phyloP scores from a whole-genome alignment of 1,140 invertebrate species.

The Bombus terrestris region DNA sequence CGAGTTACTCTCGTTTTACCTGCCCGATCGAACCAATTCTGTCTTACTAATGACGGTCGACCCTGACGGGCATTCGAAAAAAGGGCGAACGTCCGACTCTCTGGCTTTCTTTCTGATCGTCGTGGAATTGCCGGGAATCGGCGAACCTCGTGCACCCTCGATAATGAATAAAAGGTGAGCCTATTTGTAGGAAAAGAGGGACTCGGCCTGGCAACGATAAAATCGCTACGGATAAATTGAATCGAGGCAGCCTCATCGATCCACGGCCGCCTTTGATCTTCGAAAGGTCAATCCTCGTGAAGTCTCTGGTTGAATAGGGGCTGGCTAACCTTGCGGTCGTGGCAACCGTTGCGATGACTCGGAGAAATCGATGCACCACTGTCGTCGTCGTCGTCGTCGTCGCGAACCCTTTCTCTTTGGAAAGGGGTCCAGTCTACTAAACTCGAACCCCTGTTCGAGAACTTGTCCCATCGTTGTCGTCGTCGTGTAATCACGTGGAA shows the following conservation, averaged over 20 bases:
- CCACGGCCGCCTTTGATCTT: conserved; percentile 74
- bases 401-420: conserved; percentile 37
- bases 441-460: conserved; percentile 11
- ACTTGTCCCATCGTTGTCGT: conserved; percentile 15
- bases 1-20: conserved; percentile 12
- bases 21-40: conserved; percentile 27
- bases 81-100: not conserved
- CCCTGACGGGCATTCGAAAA: not conserved
- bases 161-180: conserved; percentile 66
- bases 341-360: conserved; percentile 59
- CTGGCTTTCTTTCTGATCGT: conserved; percentile 26
- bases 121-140: conserved; percentile 43
- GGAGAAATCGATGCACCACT: conserved; percentile 60
- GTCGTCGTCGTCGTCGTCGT: not conserved
- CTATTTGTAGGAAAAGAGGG: conserved; percentile 58
- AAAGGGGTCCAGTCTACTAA: not conserved
- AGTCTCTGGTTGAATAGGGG: conserved; percentile 35
- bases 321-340: conserved; percentile 59
- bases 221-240: conserved; percentile 73
- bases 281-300: conserved; percentile 65
- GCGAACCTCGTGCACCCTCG: conserved; percentile 36
- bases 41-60: conserved; percentile 29
- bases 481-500: conserved; percentile 17
- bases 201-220: conserved; percentile 52
- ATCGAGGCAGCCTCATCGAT: conserved; percentile 74